Evolutionary conservation across 2,888 invertebrate species (phyloP), one percentile per base, ranked within the genome.

Genomic region (Plagodis dolabraria): DNA sequence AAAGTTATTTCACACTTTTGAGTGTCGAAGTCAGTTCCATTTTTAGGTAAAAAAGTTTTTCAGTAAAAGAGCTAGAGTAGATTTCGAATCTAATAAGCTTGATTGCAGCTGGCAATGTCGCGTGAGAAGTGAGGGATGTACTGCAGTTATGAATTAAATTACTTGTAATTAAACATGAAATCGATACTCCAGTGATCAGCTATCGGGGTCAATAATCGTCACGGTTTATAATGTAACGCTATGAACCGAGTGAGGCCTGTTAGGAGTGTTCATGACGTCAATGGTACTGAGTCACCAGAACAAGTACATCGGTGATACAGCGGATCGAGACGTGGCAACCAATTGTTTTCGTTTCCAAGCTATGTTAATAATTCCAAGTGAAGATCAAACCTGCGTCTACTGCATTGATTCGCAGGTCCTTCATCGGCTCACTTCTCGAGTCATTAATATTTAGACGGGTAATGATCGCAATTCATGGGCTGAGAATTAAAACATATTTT

Each of bases 201-300:
- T 57, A 72, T 68, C 69, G 71, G 72, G 82, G 82, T 80, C 77
- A 82, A 77, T 73, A 82, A 75, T 76, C 82, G 76, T 79, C 79
- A 75, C 75, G 72, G 69, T 61, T 68, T 71, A 65, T 71, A 71
- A 70, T 70, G 60, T 67, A 68, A 66, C 63, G 71, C 71, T 71
- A 70, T 72, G 71, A 72, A 68, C 68, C 69, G 67, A 68, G 64
- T 61, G 72, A 76, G 78, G 79, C 78, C 75, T 69, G 76, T 75
- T 75, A 73, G 72, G 67, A 63, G 57, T 47, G 50, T 49, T 57
- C 73, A 69, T 87, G 83, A 86, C 85, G 82, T 75, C 78, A 80
- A 73, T 69, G 6, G 36, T 63, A 70, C 79, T 87, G 87, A 89
- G 74, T 89, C 88, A 90, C 78, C 76, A 69, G 42, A 33, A 43